Evolutionary conservation across 1,140 invertebrate genomes (phyloP), one percentile per base, ranked within the genome.

Genomic region (Phocides pigmalion): DNA sequence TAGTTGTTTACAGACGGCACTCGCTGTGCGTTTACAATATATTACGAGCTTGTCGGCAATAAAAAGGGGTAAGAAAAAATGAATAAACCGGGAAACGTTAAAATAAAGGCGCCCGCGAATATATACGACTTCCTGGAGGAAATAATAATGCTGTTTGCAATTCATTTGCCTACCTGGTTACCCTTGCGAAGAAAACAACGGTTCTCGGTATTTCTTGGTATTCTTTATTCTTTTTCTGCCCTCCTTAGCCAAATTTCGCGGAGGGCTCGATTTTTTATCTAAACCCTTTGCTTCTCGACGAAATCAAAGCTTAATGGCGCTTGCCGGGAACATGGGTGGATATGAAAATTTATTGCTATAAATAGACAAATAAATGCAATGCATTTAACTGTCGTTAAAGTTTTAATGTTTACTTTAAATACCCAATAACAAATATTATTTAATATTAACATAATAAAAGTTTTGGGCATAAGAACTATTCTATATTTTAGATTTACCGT

Each of bases 121-220:
- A 91, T 90, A 90, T 91, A 91, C 84, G 89, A 89, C 89, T 91
- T 91, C 89, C 87, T 87, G 51, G 65, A 89, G 89, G 89, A 89
- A 91, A 91, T 89, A 91, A 91, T 91, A 91, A 89, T 91, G 83
- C 86, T 91, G 89, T 91, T 91, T 91, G 84, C 89, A 91, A 91
- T 91, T 91, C 89, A 91, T 91, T 91, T 91, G 85, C 70, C 84
- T 90, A 90, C 88, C 87, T 90, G 87, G 79, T 79, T 82, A 88
- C 87, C 84, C 87, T 69, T 79, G 76, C 81, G 78, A 74, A 79
- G 74, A 80, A 85, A 90, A 90, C 86, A 90, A 89, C 84, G 79
- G 78, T 62, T 49, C 70, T 62, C 28, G 74, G 72, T 73, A 78
- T 80, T 85, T 76, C 73, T 82, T 62, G 19, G 46, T 32, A 50